phyloP scores from a whole-genome alignment of 64 coral and sea anemone genomes.

The Exaiptasia diaphana region DNA sequence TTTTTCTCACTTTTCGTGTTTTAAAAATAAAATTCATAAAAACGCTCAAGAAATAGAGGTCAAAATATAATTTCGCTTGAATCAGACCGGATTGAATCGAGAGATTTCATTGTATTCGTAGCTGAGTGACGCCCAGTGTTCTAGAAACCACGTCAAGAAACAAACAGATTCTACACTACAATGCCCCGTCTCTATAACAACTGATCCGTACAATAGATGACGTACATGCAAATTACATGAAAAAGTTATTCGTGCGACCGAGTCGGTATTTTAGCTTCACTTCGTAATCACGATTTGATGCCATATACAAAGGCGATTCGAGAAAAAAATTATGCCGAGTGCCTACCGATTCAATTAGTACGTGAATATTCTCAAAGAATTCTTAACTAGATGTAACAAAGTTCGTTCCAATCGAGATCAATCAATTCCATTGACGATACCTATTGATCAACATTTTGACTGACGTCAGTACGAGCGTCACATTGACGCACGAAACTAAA shows the following conservation, averaged over 20 bases:
- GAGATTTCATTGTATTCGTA: neutral
- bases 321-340: constrained; percentile 17
- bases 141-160: constrained; percentile 24
- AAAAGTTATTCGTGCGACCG: neutral
- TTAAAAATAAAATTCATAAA: neutral
- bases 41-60: neutral
- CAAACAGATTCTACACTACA: constrained; percentile 20
- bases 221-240: constrained; percentile 6
- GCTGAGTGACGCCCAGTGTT: constrained; percentile 8
- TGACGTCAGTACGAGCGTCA: constrained; percentile 86
- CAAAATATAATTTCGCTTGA: neutral
- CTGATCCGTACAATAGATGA: constrained; percentile 11
- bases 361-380: neutral
- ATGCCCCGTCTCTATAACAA: constrained; percentile 21
- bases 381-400: constrained; percentile 18
- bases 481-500: constrained; percentile 82
- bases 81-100: neutral
- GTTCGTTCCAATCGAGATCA: constrained; percentile 18
- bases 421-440: constrained; percentile 54
- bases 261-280: neutral
- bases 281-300: constrained; percentile 19
- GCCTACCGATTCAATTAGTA: constrained; percentile 10
- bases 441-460: constrained; percentile 89
- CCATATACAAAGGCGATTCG: constrained; percentile 1
- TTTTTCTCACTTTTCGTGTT: no score